Base-by-base conservation (phyloP, 1,140 invertebrate genomes). In the Drosophila baimaii region DNA sequence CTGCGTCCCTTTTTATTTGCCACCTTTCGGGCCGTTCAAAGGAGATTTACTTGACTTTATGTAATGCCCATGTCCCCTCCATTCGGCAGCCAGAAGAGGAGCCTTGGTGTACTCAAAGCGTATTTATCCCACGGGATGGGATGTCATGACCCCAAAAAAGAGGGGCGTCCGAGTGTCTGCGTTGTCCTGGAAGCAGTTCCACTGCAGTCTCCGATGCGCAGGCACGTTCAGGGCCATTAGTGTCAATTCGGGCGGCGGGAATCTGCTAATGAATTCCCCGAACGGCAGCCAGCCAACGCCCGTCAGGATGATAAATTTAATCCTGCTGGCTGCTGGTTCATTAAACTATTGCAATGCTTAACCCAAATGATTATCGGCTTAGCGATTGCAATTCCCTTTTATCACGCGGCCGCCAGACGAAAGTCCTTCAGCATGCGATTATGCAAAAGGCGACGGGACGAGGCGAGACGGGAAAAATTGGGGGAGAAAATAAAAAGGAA, bases 221-320 rank as follows among this genome's bases (percentile, higher is more conserved):
- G 72, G 78, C 81, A 85, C 74, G 77, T 85, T 57, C 64, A 23
- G 25, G 54, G 74, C 78, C 70, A 78, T 85, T 86, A 77, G 62
- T 57, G 74, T 57, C 69, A 76, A 68, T 83, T 68, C 44, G 25
- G 63, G 29, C 19, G 19, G 57, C 49, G 68, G n/a, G 46, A 25
- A 49, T 27, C 49, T 56, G 23, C 51, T 77, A 78, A 78, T 77
- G 74, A 70, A 70, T 52, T 51, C 54, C 39, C 39, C 51, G n/a
- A 54, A 35, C 19, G 29, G 23, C 55, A 31, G 27, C 15, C 41
- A 25, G 8, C 7, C n/a, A n/a, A 27, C 25, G 54, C 31, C 41
- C 54, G 58, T 46, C 58, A 64, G 37, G 62, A 64, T 72, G 77
- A 79, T 71, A 68, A 62, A 66, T 73, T 61, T 64, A 61, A 71